Conservation (phyloP, 2,113 vertebrate species). For the Pygathrix nemaeus region DNA sequence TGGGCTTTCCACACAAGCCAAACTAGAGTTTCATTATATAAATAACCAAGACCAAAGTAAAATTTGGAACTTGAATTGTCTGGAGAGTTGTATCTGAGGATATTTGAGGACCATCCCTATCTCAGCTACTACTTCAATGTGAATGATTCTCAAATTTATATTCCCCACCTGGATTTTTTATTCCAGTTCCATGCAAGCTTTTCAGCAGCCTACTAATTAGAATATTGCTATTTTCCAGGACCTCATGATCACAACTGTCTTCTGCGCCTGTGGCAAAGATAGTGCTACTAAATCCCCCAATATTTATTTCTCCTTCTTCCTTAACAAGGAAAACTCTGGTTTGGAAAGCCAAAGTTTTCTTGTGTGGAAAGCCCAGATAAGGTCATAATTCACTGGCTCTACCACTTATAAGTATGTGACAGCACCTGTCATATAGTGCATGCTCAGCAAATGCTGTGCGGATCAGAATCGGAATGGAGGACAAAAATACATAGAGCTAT, state of each 20-base stretch:
- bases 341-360: not conserved
- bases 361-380: not conserved
- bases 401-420: not conserved
- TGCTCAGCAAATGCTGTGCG: not conserved
- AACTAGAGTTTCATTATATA: not conserved
- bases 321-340: not conserved
- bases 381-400: not conserved
- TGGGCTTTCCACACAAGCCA: not conserved
- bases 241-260: not conserved
- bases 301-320: not conserved
- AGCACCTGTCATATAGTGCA: fast-evolving
- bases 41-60: not conserved
- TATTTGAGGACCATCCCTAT: not conserved
- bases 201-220: not conserved
- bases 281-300: not conserved
- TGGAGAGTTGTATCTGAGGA: not conserved
- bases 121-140: not conserved
- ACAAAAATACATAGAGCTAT: not conserved
- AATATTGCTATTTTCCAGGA: not conserved
- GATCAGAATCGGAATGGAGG: not conserved
- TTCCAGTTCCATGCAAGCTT: not conserved
- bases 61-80: constrained; percentile 8
- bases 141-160: not conserved
- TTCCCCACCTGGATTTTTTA: not conserved
- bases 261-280: not conserved